These are phyloP conservation scores for Ophthalmolycus amberensis DNA, from an alignment of 2,113 vertebrate genomes.

Conservation along the genomic window DNA sequence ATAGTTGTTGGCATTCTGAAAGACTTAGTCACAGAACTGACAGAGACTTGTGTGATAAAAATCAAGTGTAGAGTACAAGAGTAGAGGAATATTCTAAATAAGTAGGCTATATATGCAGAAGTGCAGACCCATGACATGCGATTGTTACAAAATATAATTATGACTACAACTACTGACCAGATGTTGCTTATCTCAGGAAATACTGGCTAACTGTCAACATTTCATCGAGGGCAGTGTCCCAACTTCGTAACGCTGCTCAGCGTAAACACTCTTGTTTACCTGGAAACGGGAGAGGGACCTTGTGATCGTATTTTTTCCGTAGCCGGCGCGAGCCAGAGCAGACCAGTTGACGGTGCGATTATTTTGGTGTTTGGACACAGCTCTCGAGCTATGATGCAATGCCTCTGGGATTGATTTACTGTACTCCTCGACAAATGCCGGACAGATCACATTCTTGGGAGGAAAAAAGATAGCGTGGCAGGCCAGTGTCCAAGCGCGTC, in stretches of 20 bases:
- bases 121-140: background rate
- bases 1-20: background rate
- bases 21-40: background rate
- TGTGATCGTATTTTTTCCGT: slow-evolving; percentile 59
- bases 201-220: slow-evolving; percentile 40
- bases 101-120: background rate
- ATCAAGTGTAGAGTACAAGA: background rate
- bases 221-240: slow-evolving; percentile 53
- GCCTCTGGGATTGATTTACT: slow-evolving; percentile 74
- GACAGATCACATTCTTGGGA: slow-evolving; percentile 43
- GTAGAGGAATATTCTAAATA: background rate
- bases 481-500: slow-evolving; percentile 24
- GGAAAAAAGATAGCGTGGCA: slow-evolving; percentile 44
- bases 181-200: slow-evolving; percentile 69
- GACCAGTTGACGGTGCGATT: slow-evolving; percentile 74
- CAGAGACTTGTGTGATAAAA: background rate
- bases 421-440: slow-evolving; percentile 32
- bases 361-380: slow-evolving; percentile 73
- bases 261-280: slow-evolving; percentile 75
- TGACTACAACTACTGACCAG: slow-evolving; percentile 46
- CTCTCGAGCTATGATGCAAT: slow-evolving; percentile 74
- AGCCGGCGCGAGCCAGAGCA: slow-evolving; percentile 48
- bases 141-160: slow-evolving; percentile 25
- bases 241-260: slow-evolving; percentile 52
- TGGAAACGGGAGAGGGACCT: slow-evolving; percentile 58